phyloP scores from a whole-genome alignment of 1,140 invertebrate genomes.

The Theocolax elegans region DNA sequence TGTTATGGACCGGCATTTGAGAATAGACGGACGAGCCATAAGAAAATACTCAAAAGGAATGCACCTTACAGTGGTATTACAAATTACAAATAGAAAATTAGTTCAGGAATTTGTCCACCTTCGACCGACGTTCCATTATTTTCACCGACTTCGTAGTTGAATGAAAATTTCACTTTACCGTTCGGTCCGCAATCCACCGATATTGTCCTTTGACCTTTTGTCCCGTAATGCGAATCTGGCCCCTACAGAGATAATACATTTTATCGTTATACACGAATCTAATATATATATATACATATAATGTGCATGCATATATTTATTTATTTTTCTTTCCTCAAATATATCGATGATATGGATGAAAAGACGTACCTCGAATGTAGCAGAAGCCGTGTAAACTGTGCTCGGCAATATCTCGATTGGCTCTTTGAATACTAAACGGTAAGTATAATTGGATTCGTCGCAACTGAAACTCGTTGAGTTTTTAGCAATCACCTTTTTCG shows the following conservation, averaged over 20 bases:
- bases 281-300: too few species aligned
- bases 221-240: slow-evolving; percentile 89
- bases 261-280: too few species aligned
- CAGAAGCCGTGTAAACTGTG: slow-evolving; percentile 85
- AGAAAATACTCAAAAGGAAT: slow-evolving; percentile 32
- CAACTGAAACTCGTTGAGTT: slow-evolving; percentile 84
- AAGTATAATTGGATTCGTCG: slow-evolving; percentile 85
- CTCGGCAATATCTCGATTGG: slow-evolving; percentile 86
- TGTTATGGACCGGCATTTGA: slow-evolving; percentile 7
- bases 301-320: too few species aligned
- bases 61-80: not conserved
- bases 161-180: slow-evolving; percentile 84
- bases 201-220: slow-evolving; percentile 82
- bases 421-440: slow-evolving; percentile 90
- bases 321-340: too few species aligned
- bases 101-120: slow-evolving; percentile 91
- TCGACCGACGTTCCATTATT: slow-evolving; percentile 93
- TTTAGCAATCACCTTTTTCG: slow-evolving; percentile 80
- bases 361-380: slow-evolving; percentile 78
- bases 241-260: slow-evolving; percentile 72
- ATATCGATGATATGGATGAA: too few species aligned
- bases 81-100: slow-evolving; percentile 83
- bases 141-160: slow-evolving; percentile 86
- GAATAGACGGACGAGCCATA: not conserved
- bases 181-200: slow-evolving; percentile 79